Base-by-base conservation (phyloP, 1,140 invertebrate species). In the Pseudomyrmex cubaensis region DNA sequence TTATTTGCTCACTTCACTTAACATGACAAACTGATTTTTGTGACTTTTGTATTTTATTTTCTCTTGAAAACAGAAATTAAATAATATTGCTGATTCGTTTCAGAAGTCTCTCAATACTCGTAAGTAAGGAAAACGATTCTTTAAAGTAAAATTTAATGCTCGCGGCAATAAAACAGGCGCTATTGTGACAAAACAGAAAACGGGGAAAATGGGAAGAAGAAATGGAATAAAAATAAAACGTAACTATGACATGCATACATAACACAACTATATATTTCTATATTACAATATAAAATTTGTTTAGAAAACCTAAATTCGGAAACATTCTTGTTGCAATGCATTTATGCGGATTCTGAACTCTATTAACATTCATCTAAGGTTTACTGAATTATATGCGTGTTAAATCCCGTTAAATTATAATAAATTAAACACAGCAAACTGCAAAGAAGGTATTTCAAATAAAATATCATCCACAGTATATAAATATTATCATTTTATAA, bases 1-100 rank as follows among this genome's bases (percentile, higher is more conserved):
- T 82, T 69, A 44, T 88, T 66, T 35, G 63, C 92, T 93, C 7
- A 93, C 83, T 46, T 76, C 73, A 10, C n/a, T 80, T n/a, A 89
- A 56, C 7, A 73, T 70, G 8, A 77, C 35, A 25, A 85, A 73
- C 50, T 86, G 74, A 35, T 86, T 76, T n/a, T 85, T 63, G 44
- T 87, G 78, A 15, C 35, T 35, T 10, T 57, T 89, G 91, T 52
- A 46, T 77, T 66, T 56, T 25, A 12, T 52, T 2, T 10, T 10
- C 12, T 62, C 13, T 2, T 74, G 44, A 10, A 25, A 73, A 13
- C 13, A 12, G 3, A 52, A 12, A 12, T 12, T 12, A 52, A 52
- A 52, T 52, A 52, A 12, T 3, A 52, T 52, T 52, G 35, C 35
- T 35, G 35, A 35, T 52, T 52, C 3, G 10, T 52, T 52, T 52